Conservation (phyloP, 2,888 invertebrate genomes). For the Melinaea marsaeus region DNA sequence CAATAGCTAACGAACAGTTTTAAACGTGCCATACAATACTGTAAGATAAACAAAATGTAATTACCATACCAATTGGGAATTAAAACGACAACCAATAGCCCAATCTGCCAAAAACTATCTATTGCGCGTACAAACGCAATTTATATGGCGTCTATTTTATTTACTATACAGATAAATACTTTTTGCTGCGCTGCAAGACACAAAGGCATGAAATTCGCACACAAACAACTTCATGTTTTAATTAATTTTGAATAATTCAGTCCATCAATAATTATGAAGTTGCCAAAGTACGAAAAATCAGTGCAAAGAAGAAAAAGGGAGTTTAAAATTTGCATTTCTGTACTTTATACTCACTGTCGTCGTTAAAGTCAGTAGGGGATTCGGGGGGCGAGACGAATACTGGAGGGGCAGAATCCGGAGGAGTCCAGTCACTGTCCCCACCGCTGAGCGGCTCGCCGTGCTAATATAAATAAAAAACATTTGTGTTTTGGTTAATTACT, state of each 20-base stretch:
- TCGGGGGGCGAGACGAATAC: slow-evolving; percentile 85
- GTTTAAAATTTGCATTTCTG: slow-evolving; percentile 29
- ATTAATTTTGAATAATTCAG: slow-evolving; percentile 9
- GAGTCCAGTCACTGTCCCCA: slow-evolving; percentile 82
- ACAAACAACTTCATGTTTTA: slow-evolving; percentile 38
- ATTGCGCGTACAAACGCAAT: slow-evolving; percentile 44
- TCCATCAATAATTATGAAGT: slow-evolving; percentile 32
- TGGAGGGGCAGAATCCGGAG: slow-evolving; percentile 86
- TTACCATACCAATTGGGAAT: slow-evolving; percentile 60
- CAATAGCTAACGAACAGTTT: slow-evolving; percentile 37
- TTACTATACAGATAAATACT: slow-evolving; percentile 37
- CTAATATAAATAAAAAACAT: slow-evolving; percentile 35
- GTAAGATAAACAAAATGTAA: slow-evolving; percentile 32
- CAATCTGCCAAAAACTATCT: slow-evolving; percentile 61
- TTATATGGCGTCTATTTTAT: slow-evolving; percentile 40
- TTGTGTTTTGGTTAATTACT: neutral
- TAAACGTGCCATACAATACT: slow-evolving; percentile 44
- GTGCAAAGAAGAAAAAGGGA: slow-evolving; percentile 37
- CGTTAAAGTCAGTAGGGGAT: slow-evolving; percentile 47
- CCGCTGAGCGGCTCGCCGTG: slow-evolving; percentile 86
- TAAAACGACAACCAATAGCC: slow-evolving; percentile 49
- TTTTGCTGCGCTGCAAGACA: slow-evolving; percentile 40
- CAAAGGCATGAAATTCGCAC: slow-evolving; percentile 37
- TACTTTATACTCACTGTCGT: slow-evolving; percentile 52
- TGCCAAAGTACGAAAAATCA: slow-evolving; percentile 40